Base-by-base conservation (phyloP, 2,888 invertebrate genomes). In the Drosophila prolongata region DNA sequence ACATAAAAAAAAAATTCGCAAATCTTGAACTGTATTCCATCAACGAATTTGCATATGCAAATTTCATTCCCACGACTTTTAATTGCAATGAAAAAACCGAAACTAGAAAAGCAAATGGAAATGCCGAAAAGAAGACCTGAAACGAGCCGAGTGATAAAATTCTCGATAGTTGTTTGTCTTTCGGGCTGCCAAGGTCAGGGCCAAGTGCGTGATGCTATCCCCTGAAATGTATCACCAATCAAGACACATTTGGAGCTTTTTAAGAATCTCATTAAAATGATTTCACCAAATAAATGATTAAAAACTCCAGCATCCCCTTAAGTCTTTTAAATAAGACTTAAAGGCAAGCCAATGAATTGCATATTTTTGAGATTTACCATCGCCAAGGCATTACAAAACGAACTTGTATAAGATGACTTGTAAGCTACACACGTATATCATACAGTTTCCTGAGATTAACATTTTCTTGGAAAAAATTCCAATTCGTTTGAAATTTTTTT, bases 51-150 rank as follows among this genome's bases (percentile, higher is more conserved):
- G 82, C 79, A 74, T 80, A 84, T 84, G 87, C 87, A 84, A 88
- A 84, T 86, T 68, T 57, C 50, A 80, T 88, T 84, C 83, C 89
- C 83, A 88, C 87, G 89, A 83, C 80, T 88, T 83, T 80, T 78
- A 83, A 83, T 86, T 88, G 76, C 58, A 44, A 14, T 19, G 61
- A 50, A 52, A 30, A 52, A 24, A 58, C 40, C 24, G 24, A 38
- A 62, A 35, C 64, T 34, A 68, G 38, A 44, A 34, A 40, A 47
- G 54, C 44, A 35, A 47, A 67, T 47, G 68, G 55, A 66, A 67
- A 54, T 54, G 67, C 68, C 8, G 19, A n/a, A 35, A 49, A 47
- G 34, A 60, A 61, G 52, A 53, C 62, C 44, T 58, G 40, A 35
- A 64, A 27, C 35, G 8, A 47, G 27, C 35, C 44, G 14, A 59